phyloP scores from a whole-genome alignment of 2,113 vertebrate species.

The Perccottus glenii region DNA sequence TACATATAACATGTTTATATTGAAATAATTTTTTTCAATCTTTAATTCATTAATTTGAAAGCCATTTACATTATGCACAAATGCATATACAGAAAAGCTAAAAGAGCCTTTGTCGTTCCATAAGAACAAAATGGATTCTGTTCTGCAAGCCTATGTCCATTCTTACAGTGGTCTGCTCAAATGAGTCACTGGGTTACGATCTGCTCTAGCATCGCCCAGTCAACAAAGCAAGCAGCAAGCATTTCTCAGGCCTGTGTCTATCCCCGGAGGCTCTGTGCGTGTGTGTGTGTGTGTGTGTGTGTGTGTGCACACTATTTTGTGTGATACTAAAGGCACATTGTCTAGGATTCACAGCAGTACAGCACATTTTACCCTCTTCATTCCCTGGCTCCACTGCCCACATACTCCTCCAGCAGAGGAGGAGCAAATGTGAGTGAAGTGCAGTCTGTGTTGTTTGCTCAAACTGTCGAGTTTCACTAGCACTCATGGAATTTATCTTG shows the following conservation, averaged over 20 bases:
- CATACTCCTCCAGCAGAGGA: constrained; percentile 51
- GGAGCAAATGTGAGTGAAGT: constrained; percentile 47
- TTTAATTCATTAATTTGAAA: not conserved
- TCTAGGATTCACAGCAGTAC: constrained; percentile 55
- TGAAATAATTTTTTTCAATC: not conserved
- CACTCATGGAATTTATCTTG: constrained; percentile 16
- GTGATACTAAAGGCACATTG: constrained; percentile 70
- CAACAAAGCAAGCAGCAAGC: constrained; percentile 64
- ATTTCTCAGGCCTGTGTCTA: constrained; percentile 58
- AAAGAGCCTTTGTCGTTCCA: constrained; percentile 71
- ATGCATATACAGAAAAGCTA: constrained; percentile 1
- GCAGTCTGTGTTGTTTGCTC: constrained; percentile 71
- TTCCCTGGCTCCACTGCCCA: constrained; percentile 64
- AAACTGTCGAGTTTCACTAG: constrained; percentile 33
- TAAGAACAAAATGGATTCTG: constrained; percentile 78
- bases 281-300: constrained; percentile 32
- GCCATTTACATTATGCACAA: not conserved
- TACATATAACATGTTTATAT: not conserved
- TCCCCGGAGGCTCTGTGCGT: constrained; percentile 31
- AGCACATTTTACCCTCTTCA: constrained; percentile 65
- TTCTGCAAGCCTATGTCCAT: constrained; percentile 66
- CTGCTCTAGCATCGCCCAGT: constrained; percentile 51
- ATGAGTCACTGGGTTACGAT: constrained; percentile 62
- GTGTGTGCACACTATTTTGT: constrained; percentile 41
- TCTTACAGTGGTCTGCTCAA: constrained; percentile 52